Base-by-base conservation (phyloP, 2,113 vertebrate genomes). In the Rhinichthys klamathensis region DNA sequence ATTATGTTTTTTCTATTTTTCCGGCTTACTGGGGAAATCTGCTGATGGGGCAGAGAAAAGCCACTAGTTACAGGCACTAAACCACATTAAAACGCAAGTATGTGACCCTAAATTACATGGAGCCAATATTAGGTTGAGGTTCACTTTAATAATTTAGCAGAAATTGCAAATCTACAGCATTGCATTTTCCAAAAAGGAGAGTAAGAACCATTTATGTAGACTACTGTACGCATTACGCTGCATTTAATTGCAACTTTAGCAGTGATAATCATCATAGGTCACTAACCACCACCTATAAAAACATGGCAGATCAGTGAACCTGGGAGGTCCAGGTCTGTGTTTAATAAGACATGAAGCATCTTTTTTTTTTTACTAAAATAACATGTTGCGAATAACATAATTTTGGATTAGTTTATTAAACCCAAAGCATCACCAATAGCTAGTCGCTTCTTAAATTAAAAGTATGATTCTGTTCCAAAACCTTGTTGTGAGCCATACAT, bases 31-130 rank as follows among this genome's bases (percentile, higher is more conserved):
- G 63, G 73, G 30, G 82, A 85, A 89, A 92, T 90, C 49, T 92
- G 93, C 92, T 93, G 91, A 93, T 84, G 82, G 83, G 56, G 85
- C 86, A 90, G 82, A 89, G 84, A 84, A 90, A 85, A 79, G 67
- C 72, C 65, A 78, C 79, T 78, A 82, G 87, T 85, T 87, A 82
- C 82, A 63, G 87, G 90, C 89, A 88, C 69, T 65, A 87, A 89
- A 69, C 92, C 91, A 92, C 91, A 90, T 91, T 83, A 92, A 91
- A 92, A 78, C 85, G 84, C 11, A 56, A 69, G 44, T 23, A 69
- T 60, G 85, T 35, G 16, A 69, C 61, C 79, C 44, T 30, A 65
- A 63, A 67, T 81, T 81, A 63, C 58, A 65, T 41, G 46, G 60
- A 46, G 58, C 78, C 38, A 63, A 25, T 46, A 81, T 81, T 81